Evolutionary conservation across 2,797 vertebrate species (phyloP).

Genomic region (Aplochiton taeniatus): DNA sequence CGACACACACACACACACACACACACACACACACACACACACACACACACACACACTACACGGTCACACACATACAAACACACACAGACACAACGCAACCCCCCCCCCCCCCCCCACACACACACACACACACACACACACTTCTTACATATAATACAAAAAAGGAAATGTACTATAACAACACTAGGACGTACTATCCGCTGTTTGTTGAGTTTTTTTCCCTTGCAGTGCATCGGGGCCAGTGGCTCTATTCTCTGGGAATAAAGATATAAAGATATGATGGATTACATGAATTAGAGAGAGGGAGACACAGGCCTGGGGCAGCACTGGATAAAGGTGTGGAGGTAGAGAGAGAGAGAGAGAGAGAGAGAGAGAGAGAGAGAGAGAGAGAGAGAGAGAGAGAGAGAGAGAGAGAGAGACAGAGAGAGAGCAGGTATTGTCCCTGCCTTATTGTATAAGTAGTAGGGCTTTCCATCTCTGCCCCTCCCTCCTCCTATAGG

Average conservation of each 20-base stretch:
- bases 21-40: conserved; percentile 7
- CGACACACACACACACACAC: conserved; percentile 19
- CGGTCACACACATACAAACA: neutral
- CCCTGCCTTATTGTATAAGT: conserved; percentile 10
- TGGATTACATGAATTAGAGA: conserved; percentile 73
- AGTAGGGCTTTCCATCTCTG: neutral
- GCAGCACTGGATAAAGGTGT: conserved; percentile 55
- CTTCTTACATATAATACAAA: too few species aligned
- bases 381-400: conserved; percentile 53
- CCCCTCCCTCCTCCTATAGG: too few species aligned
- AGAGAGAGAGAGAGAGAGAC: conserved; percentile 40
- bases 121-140: neutral
- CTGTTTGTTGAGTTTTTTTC: too few species aligned
- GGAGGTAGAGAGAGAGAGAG: conserved; percentile 38
- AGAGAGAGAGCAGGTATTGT: neutral
- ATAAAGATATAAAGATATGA: conserved; percentile 69
- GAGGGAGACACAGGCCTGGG: conserved; percentile 53
- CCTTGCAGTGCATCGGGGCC: too few species aligned
- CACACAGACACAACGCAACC: neutral
- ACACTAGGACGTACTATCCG: too few species aligned
- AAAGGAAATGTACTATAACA: neutral
- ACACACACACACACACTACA: neutral
- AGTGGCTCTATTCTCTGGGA: conserved; percentile 26
- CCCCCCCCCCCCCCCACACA: too few species aligned
- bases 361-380: conserved; percentile 12